Evolutionary conservation across 2,888 invertebrate species (phyloP).

Genomic region (Asteroscopus sphinx): DNA sequence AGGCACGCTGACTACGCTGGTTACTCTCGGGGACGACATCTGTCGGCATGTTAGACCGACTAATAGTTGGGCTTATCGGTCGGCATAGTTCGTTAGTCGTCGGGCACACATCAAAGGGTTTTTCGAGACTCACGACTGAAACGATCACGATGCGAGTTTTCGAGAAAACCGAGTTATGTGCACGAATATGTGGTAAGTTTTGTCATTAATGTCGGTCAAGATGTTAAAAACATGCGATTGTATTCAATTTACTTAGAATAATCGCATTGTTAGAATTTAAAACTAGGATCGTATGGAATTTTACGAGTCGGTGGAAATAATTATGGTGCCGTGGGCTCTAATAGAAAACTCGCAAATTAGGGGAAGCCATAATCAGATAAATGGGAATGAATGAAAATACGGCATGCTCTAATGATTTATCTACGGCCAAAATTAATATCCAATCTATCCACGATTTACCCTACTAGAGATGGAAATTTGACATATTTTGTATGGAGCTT

Average conservation of each 20-base stretch:
- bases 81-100: conserved; percentile 80
- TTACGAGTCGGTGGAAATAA: conserved; percentile 13
- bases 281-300: conserved; percentile 12
- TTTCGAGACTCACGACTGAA: conserved; percentile 80
- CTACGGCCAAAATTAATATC: no score
- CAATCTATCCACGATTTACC: no score
- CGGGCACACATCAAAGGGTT: conserved; percentile 81
- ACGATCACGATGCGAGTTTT: conserved; percentile 80
- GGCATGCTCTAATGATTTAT: not conserved
- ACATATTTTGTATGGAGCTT: no score
- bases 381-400: not conserved
- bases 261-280: conserved; percentile 51
- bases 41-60: conserved; percentile 69
- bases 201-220: conserved; percentile 65
- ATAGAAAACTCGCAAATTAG: conserved; percentile 2
- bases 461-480: no score
- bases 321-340: not conserved
- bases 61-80: conserved; percentile 71
- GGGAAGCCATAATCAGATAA: not conserved
- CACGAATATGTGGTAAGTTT: conserved; percentile 77
- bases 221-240: conserved; percentile 60
- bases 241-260: conserved; percentile 55
- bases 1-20: conserved; percentile 69
- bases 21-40: conserved; percentile 68
- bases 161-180: conserved; percentile 81